Percentiles rank a stretch among this genome's conserved stretches.
phyloP scores from a whole-genome alignment of 2,888 invertebrate genomes.

The Himalopsyche anomala region DNA sequence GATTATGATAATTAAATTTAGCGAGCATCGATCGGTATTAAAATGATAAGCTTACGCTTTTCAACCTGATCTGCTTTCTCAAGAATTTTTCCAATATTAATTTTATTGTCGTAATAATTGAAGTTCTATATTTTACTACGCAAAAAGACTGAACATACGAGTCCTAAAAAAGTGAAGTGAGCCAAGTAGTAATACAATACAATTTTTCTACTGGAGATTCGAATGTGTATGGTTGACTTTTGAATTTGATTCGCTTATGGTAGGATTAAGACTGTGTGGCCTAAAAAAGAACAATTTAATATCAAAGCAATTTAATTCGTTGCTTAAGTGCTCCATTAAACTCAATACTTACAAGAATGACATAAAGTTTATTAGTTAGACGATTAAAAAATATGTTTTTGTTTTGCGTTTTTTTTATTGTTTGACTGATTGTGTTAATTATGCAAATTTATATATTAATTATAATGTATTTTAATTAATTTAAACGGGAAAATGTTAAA shows the following conservation, averaged over 20 bases:
- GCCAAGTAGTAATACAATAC: no score
- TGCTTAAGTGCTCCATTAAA: slow-evolving; percentile 43
- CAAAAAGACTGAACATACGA: no score
- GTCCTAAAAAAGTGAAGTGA: no score
- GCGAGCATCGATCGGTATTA: no score
- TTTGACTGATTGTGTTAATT: neutral
- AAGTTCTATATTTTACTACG: no score
- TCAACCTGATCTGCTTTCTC: no score
- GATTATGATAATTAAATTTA: no score
- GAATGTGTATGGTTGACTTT: neutral
- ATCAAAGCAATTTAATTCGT: slow-evolving; percentile 42
- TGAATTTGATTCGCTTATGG: slow-evolving; percentile 12
- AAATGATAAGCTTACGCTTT: no score
- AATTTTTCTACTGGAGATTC: neutral
- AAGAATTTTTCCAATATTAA: no score
- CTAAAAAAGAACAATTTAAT: slow-evolving; percentile 39
- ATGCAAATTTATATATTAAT: neutral
- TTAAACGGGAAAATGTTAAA: no score
- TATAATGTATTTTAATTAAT: neutral
- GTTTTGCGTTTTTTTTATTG: slow-evolving; percentile 25
- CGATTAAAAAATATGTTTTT: slow-evolving; percentile 37
- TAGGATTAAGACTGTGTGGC: slow-evolving; percentile 37
- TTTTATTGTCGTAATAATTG: no score
- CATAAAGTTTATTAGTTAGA: slow-evolving; percentile 27
- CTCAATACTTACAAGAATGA: slow-evolving; percentile 43